Evolutionary conservation across 2,888 invertebrate species (phyloP).

Genomic region (Malthinus seriepunctatus): DNA sequence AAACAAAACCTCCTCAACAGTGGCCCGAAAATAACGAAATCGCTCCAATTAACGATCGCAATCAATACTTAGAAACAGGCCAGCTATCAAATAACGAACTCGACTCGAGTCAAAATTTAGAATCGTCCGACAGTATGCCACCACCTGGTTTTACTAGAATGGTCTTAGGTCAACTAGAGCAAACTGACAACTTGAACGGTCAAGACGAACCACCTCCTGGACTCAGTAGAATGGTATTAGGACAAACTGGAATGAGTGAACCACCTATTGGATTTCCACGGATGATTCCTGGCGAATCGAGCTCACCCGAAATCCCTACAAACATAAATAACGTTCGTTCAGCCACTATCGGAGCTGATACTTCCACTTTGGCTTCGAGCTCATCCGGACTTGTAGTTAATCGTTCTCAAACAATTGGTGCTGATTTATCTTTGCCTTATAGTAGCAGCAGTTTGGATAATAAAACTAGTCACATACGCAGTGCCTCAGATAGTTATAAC

Average conservation of each 20-base stretch:
- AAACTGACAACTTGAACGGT: constrained; percentile 35
- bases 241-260: constrained; percentile 45
- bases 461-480: constrained; percentile 17
- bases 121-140: constrained; percentile 56
- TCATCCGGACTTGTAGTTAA: constrained; percentile 25
- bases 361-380: constrained; percentile 14
- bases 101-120: constrained; percentile 26
- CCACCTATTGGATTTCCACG: constrained; percentile 62
- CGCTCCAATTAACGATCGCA: constrained; percentile 70
- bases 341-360: constrained; percentile 54
- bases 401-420: constrained; percentile 45
- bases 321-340: constrained; percentile 40
- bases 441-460: constrained; percentile 14
- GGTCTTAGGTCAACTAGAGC: constrained; percentile 68
- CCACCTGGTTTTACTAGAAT: constrained; percentile 68
- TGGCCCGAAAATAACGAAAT: constrained; percentile 62
- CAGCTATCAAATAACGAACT: constrained; percentile 63
- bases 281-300: constrained; percentile 67
- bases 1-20: constrained; percentile 20
- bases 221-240: constrained; percentile 67
- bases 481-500: constrained; percentile 23
- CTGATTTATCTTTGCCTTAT: constrained; percentile 33
- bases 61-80: constrained; percentile 77
- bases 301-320: constrained; percentile 46
- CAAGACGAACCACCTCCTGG: constrained; percentile 66